phyloP scores from a whole-genome alignment of 2,888 invertebrate species.

The Dusona sp. region DNA sequence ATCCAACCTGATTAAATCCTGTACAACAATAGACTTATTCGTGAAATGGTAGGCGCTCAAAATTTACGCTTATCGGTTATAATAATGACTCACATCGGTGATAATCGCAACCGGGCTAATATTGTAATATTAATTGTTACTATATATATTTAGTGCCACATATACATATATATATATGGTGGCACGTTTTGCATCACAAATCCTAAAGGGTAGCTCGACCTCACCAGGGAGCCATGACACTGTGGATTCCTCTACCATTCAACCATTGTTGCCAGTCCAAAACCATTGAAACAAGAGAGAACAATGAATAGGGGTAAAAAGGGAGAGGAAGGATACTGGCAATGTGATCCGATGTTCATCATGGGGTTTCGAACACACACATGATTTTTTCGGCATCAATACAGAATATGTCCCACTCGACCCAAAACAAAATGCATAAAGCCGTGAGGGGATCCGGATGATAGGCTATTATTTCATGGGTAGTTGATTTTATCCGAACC shows the following conservation, averaged over 20 bases:
- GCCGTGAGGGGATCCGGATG: slow-evolving; percentile 55
- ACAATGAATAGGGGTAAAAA: not conserved
- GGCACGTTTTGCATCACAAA: slow-evolving; percentile 11
- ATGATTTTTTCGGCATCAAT: slow-evolving; percentile 31
- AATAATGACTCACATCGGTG: slow-evolving; percentile 16
- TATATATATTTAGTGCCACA: too few relatives aligned
- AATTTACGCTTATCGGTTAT: slow-evolving; percentile 1
- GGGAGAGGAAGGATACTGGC: slow-evolving; percentile 1
- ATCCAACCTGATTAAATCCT: slow-evolving; percentile 14
- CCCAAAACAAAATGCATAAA: slow-evolving; percentile 70
- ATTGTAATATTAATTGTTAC: slow-evolving; percentile 26
- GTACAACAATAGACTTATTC: slow-evolving; percentile 1
- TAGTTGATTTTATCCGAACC: not conserved
- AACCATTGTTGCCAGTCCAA: slow-evolving; percentile 62
- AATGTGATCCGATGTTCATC: slow-evolving; percentile 45
- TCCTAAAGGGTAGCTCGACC: slow-evolving; percentile 27
- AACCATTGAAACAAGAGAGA: slow-evolving; percentile 50
- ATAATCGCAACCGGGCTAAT: slow-evolving; percentile 20
- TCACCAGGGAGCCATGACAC: slow-evolving; percentile 39
- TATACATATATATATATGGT: slow-evolving; percentile 1
- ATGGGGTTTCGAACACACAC: slow-evolving; percentile 16
- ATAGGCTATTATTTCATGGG: slow-evolving; percentile 70
- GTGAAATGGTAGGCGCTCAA: not conserved
- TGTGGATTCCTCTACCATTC: slow-evolving; percentile 5
- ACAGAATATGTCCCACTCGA: slow-evolving; percentile 19